A percentile compares a stretch with the other conserved stretches of the same genome.
Conservation (phyloP, 2,797 vertebrate species). For the Paguma larvata region DNA sequence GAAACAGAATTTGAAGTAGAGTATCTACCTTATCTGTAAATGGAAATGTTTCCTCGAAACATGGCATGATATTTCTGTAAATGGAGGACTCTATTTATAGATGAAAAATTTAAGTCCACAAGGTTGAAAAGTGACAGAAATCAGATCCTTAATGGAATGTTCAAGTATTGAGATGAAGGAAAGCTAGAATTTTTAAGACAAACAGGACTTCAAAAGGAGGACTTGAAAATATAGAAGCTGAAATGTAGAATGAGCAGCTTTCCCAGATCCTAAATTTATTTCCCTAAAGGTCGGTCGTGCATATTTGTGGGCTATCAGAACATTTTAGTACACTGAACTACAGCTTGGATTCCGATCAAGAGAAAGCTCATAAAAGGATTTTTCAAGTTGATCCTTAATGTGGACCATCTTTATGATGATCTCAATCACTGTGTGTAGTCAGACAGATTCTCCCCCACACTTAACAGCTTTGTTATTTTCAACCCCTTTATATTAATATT, state of each 20-base stretch:
- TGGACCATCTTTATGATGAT: background rate
- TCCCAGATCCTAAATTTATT: slow-evolving; percentile 29
- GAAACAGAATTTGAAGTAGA: slow-evolving; percentile 46
- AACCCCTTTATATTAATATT: slow-evolving; percentile 33
- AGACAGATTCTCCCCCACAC: background rate
- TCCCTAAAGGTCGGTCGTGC: background rate
- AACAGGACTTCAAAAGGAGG: slow-evolving; percentile 45
- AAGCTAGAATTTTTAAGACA: slow-evolving; percentile 64
- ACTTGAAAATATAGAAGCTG: slow-evolving; percentile 53
- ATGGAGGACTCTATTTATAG: slow-evolving; percentile 65
- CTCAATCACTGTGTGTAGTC: background rate
- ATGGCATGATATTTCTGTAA: slow-evolving; percentile 72
- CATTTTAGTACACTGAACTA: slow-evolving; percentile 26
- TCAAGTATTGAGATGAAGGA: slow-evolving; percentile 62
- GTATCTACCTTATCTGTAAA: slow-evolving; percentile 48
- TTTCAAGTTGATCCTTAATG: background rate
- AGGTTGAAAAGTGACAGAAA: slow-evolving; percentile 65
- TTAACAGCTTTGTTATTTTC: background rate
- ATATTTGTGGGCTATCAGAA: slow-evolving; percentile 8
- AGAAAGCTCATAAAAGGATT: background rate
- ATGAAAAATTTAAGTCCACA: slow-evolving; percentile 68
- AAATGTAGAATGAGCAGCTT: background rate
- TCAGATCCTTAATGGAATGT: slow-evolving; percentile 42
- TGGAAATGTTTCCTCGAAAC: slow-evolving; percentile 58
- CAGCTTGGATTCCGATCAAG: background rate